phyloP scores from a whole-genome alignment of 2,113 vertebrate species.

The Ageneiosus marmoratus region DNA sequence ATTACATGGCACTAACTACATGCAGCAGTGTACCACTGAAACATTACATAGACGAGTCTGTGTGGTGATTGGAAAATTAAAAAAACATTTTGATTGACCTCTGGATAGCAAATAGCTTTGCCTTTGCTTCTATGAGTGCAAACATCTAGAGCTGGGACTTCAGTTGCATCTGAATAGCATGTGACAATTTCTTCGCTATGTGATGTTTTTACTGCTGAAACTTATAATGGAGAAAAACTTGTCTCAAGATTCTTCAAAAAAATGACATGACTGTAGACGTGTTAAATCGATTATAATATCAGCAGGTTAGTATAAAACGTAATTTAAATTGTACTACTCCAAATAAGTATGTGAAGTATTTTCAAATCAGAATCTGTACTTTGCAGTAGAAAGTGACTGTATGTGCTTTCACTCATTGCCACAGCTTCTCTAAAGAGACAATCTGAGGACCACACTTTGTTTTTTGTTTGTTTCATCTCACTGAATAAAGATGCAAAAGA shows the following conservation, averaged over 20 bases:
- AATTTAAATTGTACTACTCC: not conserved
- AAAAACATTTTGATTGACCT: slow-evolving; percentile 12
- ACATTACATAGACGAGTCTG: not conserved
- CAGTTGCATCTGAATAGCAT: not conserved
- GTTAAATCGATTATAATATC: not conserved
- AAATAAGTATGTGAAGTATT: not conserved
- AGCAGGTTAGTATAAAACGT: not conserved
- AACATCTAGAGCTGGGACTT: not conserved
- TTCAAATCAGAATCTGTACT: not conserved
- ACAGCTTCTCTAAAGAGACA: slow-evolving; percentile 13
- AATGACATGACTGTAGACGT: not conserved
- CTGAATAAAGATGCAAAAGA: slow-evolving; percentile 8
- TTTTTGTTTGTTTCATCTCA: slow-evolving; percentile 7
- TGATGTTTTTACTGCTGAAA: not conserved
- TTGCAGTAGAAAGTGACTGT: not conserved
- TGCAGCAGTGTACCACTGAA: not conserved
- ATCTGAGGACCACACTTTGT: slow-evolving; percentile 3
- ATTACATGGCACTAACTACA: not conserved
- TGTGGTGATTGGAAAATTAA: slow-evolving; percentile 3
- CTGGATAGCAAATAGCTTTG: not conserved
- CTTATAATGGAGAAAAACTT: not conserved
- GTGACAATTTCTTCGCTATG: not conserved
- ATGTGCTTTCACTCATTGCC: slow-evolving; percentile 13
- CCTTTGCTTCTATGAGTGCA: not conserved
- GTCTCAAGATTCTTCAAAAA: not conserved